These are phyloP conservation scores for Drosophila ustulata DNA, from an alignment of 2,888 invertebrate genomes.

Conservation along the genomic window DNA sequence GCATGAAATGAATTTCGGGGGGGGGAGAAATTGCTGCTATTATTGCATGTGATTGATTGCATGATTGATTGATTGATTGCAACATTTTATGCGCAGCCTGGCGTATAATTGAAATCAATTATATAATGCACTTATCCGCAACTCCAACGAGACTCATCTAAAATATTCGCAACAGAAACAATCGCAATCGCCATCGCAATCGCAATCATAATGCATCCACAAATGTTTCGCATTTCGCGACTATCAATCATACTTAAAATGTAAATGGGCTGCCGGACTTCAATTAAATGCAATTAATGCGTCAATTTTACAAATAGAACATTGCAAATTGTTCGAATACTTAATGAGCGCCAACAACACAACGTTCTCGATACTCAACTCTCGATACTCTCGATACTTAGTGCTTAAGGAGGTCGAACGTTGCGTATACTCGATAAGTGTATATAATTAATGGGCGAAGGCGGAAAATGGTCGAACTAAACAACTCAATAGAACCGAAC, in stretches of 20 bases:
- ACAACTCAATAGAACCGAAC: slow-evolving; percentile 1
- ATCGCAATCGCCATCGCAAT: background rate
- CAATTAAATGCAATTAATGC: slow-evolving; percentile 2
- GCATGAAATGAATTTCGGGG: slow-evolving; percentile 1
- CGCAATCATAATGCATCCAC: background rate
- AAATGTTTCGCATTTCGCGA: background rate
- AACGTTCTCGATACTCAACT: no score
- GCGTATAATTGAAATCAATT: slow-evolving; percentile 53
- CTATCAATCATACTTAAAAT: slow-evolving; percentile 1
- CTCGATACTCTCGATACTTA: no score
- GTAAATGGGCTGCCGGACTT: background rate
- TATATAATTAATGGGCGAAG: background rate
- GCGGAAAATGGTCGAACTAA: background rate
- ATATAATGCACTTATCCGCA: slow-evolving; percentile 31
- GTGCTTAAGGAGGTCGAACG: background rate
- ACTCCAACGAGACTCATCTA: background rate
- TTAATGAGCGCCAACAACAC: background rate
- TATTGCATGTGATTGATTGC: slow-evolving; percentile 41
- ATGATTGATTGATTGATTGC: slow-evolving; percentile 48
- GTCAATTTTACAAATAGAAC: background rate
- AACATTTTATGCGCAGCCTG: slow-evolving; percentile 38
- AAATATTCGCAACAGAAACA: background rate
- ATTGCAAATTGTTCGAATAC: background rate
- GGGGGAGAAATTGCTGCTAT: slow-evolving; percentile 11
- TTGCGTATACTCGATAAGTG: background rate